Conservation (phyloP, 2,888 invertebrate genomes). For the Drosophila planitibia region DNA sequence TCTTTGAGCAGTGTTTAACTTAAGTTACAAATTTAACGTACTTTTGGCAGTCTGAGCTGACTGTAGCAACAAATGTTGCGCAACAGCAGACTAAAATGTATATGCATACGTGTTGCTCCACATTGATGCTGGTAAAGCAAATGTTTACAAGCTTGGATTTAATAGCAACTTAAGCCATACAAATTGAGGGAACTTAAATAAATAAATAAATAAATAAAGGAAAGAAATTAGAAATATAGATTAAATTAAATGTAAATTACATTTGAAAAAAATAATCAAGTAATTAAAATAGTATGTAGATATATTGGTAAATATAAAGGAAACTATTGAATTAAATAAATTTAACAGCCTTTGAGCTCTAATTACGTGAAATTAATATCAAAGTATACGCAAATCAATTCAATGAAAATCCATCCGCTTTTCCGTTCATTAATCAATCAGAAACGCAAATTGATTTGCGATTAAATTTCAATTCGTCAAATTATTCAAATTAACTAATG, state of each 20-base stretch:
- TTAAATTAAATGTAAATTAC: not conserved
- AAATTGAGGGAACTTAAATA: not conserved
- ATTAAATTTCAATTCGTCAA: conserved; percentile 45
- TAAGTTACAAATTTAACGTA: not conserved
- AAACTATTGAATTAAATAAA: not conserved
- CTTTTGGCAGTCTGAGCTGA: not conserved
- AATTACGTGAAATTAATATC: not conserved
- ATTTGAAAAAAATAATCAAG: not conserved
- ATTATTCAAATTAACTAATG: conserved; percentile 61
- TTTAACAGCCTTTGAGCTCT: not conserved
- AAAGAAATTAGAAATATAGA: not conserved
- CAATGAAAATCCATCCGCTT: not conserved
- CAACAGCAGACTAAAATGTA: not conserved
- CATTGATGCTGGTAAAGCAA: conserved; percentile 13
- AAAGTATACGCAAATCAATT: not conserved
- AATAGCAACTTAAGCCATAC: not conserved
- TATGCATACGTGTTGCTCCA: not conserved
- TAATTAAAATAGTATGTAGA: not conserved
- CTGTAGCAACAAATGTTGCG: conserved; percentile 9
- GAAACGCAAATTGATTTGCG: conserved; percentile 25
- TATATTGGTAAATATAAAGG: not conserved
- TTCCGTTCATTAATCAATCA: conserved; percentile 4
- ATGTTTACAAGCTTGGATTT: conserved; percentile 2
- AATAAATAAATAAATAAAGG: not conserved
- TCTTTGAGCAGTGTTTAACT: not conserved